phyloP scores from a whole-genome alignment of 2,888 invertebrate species.

The Galeopsomyia nigrocyanea region DNA sequence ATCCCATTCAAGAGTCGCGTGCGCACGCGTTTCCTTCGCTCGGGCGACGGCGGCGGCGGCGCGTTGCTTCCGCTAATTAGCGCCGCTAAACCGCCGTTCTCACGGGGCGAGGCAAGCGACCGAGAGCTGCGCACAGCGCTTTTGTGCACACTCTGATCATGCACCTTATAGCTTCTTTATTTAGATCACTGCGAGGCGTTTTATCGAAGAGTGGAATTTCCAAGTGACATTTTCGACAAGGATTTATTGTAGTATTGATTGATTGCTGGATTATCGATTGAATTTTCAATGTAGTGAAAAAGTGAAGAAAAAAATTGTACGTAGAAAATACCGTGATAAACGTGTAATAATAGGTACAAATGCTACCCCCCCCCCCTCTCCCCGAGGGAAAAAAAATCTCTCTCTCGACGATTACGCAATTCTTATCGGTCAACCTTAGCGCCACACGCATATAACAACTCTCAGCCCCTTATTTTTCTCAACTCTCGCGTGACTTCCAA shows the following conservation, averaged over 20 bases:
- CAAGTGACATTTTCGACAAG: too few species aligned
- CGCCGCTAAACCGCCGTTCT: conserved; percentile 21
- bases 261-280: too few species aligned
- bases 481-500: not conserved
- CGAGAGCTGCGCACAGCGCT: too few species aligned
- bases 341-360: not conserved
- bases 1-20: conserved; percentile 2
- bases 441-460: too few species aligned
- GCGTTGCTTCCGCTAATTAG: conserved; percentile 43
- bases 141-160: too few species aligned
- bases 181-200: too few species aligned
- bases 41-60: too few species aligned
- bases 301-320: too few species aligned
- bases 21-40: conserved; percentile 1
- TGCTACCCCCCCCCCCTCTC: not conserved
- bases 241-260: too few species aligned
- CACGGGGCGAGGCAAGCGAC: conserved; percentile 11
- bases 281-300: too few species aligned
- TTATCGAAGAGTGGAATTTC: too few species aligned
- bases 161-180: too few species aligned
- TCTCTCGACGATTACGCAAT: not conserved
- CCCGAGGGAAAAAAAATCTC: conserved; percentile 12
- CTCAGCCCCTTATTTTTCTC: not conserved
- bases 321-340: not conserved
- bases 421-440: conserved; percentile 12